A percentile compares a stretch with the other conserved stretches of the same genome.
Conservation (phyloP, 2,113 vertebrate species). For the Butorides virescens region DNA sequence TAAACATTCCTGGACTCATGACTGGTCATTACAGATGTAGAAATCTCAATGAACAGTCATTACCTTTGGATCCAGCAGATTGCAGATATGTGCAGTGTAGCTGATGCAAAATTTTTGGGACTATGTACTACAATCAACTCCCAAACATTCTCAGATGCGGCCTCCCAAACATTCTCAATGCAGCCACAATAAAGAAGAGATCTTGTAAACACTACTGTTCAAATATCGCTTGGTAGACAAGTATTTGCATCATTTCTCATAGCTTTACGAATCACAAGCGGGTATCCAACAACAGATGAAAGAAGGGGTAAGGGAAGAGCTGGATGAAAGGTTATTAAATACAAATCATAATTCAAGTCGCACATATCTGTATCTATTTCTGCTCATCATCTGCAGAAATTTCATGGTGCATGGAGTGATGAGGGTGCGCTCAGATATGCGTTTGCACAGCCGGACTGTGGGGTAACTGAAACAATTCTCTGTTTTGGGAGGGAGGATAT, state of each 20-base stretch:
- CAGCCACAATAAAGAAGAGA: not conserved
- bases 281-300: not conserved
- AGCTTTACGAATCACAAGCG: not conserved
- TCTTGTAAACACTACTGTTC: not conserved
- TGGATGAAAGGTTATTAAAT: not conserved
- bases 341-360: not conserved
- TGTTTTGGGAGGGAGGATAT: not conserved
- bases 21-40: not conserved
- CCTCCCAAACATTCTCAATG: not conserved
- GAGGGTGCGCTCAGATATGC: not conserved
- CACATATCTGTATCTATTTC: not conserved
- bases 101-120: not conserved
- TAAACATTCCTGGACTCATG: too few species aligned
- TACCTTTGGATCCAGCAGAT: not conserved
- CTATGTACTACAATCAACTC: not conserved
- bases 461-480: not conserved
- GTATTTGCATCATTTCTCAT: not conserved
- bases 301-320: not conserved
- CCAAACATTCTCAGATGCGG: not conserved
- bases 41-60: not conserved
- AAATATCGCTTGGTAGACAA: not conserved
- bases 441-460: not conserved
- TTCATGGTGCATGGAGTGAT: not conserved
- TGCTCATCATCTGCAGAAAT: not conserved
- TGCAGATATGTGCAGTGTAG: not conserved